Conservation (phyloP, 1,140 invertebrate species). For the Drosophila subpulchrella region DNA sequence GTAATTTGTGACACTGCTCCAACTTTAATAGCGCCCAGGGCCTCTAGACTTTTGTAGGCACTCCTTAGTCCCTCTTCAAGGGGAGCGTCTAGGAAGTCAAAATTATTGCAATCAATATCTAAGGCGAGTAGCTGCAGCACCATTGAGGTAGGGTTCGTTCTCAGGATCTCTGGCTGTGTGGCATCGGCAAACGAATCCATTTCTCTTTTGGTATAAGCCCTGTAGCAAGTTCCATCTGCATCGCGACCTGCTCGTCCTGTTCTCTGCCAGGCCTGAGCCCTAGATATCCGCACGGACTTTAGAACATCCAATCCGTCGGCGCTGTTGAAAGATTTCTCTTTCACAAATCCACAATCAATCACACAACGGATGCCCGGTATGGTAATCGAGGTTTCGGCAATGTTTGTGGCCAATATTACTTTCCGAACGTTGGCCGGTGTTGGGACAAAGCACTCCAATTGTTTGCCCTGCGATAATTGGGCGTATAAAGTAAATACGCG, state of each 20-base stretch:
- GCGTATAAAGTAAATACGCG: slow-evolving; percentile 93
- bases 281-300: slow-evolving; percentile 93
- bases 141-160: slow-evolving; percentile 84
- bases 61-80: slow-evolving; percentile 88
- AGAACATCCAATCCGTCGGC: slow-evolving; percentile 93
- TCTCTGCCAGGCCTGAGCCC: slow-evolving; percentile 96
- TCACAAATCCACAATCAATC: slow-evolving; percentile 97
- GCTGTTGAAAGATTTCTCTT: slow-evolving; percentile 92
- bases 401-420: slow-evolving; percentile 98
- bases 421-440: slow-evolving; percentile 90
- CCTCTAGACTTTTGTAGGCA: slow-evolving; percentile 89
- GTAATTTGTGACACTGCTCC: slow-evolving; percentile 87
- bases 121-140: slow-evolving; percentile 91
- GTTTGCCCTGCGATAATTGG: slow-evolving; percentile 90
- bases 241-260: slow-evolving; percentile 96
- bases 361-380: slow-evolving; percentile 97
- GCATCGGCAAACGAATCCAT: slow-evolving; percentile 89
- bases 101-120: slow-evolving; percentile 91
- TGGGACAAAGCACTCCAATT: slow-evolving; percentile 91
- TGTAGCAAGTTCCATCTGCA: slow-evolving; percentile 92
- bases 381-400: slow-evolving; percentile 98
- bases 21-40: slow-evolving; percentile 90
- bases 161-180: slow-evolving; percentile 93
- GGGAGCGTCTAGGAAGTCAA: slow-evolving; percentile 97
- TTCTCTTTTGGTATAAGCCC: slow-evolving; percentile 89